Evolutionary conservation across 2,888 invertebrate genomes (phyloP).

Genomic region (Drosophila colorata): DNA sequence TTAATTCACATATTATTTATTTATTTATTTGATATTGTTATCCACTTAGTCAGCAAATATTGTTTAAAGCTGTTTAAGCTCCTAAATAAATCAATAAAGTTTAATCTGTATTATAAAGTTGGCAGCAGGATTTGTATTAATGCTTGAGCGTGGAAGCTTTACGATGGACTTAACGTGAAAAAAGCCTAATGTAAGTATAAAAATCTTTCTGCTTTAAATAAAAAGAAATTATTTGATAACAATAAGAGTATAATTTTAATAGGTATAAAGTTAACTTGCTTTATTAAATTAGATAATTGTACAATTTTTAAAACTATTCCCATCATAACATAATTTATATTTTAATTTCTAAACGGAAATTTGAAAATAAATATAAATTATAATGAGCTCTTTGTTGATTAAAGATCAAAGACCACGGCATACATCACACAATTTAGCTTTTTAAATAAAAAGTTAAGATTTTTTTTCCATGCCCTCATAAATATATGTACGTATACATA

Average conservation of each 20-base stretch:
- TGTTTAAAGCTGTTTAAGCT: constrained; percentile 46
- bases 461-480: background rate
- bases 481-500: background rate
- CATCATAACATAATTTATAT: no score
- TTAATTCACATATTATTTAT: constrained; percentile 40
- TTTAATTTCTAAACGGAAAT: no score
- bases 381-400: no score
- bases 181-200: background rate
- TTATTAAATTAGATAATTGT: background rate
- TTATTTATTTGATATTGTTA: constrained; percentile 61
- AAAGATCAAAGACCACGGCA: no score
- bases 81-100: constrained; percentile 59
- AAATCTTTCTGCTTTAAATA: background rate
- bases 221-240: background rate
- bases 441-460: background rate
- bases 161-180: background rate
- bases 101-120: constrained; percentile 13
- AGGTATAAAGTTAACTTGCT: no score
- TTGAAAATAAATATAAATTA: no score
- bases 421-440: no score
- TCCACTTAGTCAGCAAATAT: constrained; percentile 48
- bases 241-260: no score
- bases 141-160: background rate
- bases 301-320: background rate
- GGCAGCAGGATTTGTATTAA: constrained; percentile 2